These are phyloP conservation scores for Neotoma lepida DNA, from an alignment of 2,113 vertebrate species.

Conservation along the genomic window DNA sequence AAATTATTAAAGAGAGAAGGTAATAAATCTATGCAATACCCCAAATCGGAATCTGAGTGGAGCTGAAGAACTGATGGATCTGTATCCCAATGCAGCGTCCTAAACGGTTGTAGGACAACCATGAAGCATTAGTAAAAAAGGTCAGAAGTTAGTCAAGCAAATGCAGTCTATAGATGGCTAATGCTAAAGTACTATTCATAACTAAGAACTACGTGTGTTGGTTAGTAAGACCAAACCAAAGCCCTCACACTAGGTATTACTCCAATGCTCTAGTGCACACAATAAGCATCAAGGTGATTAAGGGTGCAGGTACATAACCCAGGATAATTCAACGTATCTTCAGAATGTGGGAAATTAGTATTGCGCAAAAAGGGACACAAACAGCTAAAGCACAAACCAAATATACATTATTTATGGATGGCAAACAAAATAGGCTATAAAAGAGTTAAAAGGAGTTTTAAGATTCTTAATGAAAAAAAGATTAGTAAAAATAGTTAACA, in stretches of 20 bases:
- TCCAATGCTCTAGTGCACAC: conserved; percentile 79
- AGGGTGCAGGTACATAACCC: conserved; percentile 75
- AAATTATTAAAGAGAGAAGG: conserved; percentile 87
- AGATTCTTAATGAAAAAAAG: conserved; percentile 71
- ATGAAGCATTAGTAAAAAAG: conserved; percentile 96
- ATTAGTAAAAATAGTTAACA: conserved; percentile 76
- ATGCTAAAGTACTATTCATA: conserved; percentile 82
- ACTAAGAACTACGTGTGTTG: conserved; percentile 76
- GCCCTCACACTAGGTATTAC: conserved; percentile 47
- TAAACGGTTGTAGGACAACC: conserved; percentile 96
- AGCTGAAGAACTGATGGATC: conserved; percentile 99
- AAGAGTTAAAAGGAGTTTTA: conserved; percentile 61
- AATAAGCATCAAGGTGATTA: conserved; percentile 78
- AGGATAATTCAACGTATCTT: conserved; percentile 78
- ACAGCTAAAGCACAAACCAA: conserved; percentile 68
- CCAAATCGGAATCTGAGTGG: conserved; percentile 99
- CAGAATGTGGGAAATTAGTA: conserved; percentile 68
- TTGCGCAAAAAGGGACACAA: conserved; percentile 57
- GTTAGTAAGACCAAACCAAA: conserved; percentile 79
- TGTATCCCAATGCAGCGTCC: conserved; percentile 99
- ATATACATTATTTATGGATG: conserved; percentile 59
- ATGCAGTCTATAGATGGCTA: conserved; percentile 84
- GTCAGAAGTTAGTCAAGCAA: conserved; percentile 90
- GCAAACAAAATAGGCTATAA: conserved; percentile 52
- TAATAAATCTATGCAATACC: conserved; percentile 98